A percentile compares a stretch with the other conserved stretches of the same genome.
phyloP scores from a whole-genome alignment of 2,797 vertebrate genomes.

The Enteromius mattozi region DNA sequence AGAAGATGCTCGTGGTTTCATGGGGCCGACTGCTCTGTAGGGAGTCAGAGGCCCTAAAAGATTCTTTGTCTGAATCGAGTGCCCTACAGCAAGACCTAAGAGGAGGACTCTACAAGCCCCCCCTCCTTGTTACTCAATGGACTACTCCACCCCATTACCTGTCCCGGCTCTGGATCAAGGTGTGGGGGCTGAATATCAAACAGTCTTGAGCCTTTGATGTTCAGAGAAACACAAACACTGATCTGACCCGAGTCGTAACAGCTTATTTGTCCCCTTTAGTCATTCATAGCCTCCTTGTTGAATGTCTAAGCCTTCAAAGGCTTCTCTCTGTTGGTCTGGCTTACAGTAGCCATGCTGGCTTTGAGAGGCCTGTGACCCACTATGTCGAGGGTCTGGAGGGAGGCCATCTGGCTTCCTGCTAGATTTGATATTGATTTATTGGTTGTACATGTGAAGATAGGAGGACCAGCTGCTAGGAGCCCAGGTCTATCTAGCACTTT shows the following conservation, averaged over 20 bases:
- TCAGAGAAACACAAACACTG: conserved; percentile 83
- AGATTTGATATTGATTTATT: conserved; percentile 88
- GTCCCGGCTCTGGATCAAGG: conserved; percentile 78
- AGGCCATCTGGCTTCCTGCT: conserved; percentile 84
- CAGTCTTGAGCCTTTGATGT: conserved; percentile 80
- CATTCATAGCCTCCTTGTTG: conserved; percentile 82
- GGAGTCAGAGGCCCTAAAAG: conserved; percentile 74
- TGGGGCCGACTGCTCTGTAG: conserved; percentile 69
- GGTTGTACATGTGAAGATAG: conserved; percentile 81
- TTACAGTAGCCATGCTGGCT: conserved; percentile 80
- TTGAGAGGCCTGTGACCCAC: conserved; percentile 68
- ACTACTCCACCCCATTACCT: conserved; percentile 81
- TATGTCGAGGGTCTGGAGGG: conserved; percentile 65
- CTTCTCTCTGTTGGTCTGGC: conserved; percentile 65
- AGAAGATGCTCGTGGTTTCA: conserved; percentile 61
- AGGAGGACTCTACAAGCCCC: conserved; percentile 65
- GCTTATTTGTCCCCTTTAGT: conserved; percentile 88
- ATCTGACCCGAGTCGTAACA: conserved; percentile 83
- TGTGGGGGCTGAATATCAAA: conserved; percentile 86
- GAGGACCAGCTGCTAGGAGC: conserved; percentile 76
- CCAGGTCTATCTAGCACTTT: conserved; percentile 56
- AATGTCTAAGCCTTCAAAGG: conserved; percentile 86
- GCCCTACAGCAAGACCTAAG: conserved; percentile 76
- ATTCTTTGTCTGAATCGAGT: conserved; percentile 77
- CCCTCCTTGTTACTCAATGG: conserved; percentile 72